Evolutionary conservation across 1,140 invertebrate species (phyloP).

Genomic region (Diorhabda elongata): DNA sequence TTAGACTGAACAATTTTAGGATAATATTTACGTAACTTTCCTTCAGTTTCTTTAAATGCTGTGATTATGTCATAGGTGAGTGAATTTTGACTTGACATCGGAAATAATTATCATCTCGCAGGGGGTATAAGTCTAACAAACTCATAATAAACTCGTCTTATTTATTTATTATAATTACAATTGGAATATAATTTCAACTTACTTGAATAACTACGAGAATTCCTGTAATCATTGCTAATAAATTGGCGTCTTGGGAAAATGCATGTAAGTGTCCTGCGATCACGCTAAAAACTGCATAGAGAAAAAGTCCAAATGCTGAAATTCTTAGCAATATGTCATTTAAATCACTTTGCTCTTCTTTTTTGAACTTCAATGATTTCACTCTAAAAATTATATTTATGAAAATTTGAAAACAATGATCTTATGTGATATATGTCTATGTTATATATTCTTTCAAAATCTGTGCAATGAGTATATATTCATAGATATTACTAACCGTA

Average conservation of each 20-base stretch:
- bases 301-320: slow-evolving; percentile 86
- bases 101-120: not conserved
- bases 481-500: slow-evolving; percentile 56
- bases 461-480: not conserved
- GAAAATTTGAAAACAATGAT: not conserved
- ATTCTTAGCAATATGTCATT: slow-evolving; percentile 88
- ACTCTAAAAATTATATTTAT: slow-evolving; percentile 58
- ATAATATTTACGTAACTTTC: no score
- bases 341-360: slow-evolving; percentile 80
- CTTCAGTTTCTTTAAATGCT: no score
- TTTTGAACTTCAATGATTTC: slow-evolving; percentile 80
- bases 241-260: slow-evolving; percentile 78
- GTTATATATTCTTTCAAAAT: no score
- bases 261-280: slow-evolving; percentile 82
- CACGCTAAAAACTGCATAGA: slow-evolving; percentile 89
- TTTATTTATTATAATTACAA: no score
- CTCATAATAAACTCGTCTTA: not conserved
- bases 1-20: no score
- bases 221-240: slow-evolving; percentile 85
- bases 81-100: not conserved
- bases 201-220: slow-evolving; percentile 80
- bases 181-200: slow-evolving; percentile 26
- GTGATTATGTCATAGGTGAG: no score
- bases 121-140: not conserved
- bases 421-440: no score